Percentiles rank a stretch among this genome's conserved stretches.
Evolutionary conservation across 2,797 vertebrate genomes (phyloP).

Genomic region (Aeoliscus strigatus): DNA sequence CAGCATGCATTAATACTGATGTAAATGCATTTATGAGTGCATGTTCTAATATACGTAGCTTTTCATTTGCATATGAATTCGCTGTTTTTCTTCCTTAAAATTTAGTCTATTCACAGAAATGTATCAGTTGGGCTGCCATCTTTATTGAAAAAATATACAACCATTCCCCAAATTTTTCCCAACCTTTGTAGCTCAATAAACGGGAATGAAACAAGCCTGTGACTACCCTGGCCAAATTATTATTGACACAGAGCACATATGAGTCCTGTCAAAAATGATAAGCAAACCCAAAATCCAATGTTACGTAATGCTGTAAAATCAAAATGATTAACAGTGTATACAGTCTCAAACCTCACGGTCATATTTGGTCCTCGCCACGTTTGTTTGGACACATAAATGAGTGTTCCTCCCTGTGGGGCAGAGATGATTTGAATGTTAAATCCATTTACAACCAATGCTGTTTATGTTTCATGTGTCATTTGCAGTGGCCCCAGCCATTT

Average conservation of each 20-base stretch:
- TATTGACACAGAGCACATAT: slow-evolving; percentile 23
- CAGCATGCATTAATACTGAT: slow-evolving; percentile 8
- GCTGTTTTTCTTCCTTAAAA: no score
- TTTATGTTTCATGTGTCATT: slow-evolving; percentile 34
- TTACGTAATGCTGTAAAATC: slow-evolving; percentile 20
- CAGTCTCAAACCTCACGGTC: background rate
- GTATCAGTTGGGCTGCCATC: no score
- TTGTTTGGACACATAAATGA: slow-evolving; percentile 16
- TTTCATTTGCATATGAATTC: slow-evolving; percentile 29
- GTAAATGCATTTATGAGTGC: slow-evolving; percentile 13
- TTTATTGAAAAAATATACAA: no score
- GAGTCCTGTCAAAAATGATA: slow-evolving; percentile 21
- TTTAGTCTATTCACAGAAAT: no score
- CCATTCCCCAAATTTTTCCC: no score
- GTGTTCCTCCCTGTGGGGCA: slow-evolving; percentile 2
- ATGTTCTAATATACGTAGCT: slow-evolving; percentile 8
- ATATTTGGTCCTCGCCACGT: slow-evolving; percentile 1
- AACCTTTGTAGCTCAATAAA: no score
- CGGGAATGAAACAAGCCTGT: slow-evolving; percentile 8
- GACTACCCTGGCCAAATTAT: slow-evolving; percentile 22
- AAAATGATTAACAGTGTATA: slow-evolving; percentile 23
- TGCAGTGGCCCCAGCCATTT: slow-evolving; percentile 84
- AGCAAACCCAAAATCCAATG: slow-evolving; percentile 18
- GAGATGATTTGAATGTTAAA: slow-evolving; percentile 17
- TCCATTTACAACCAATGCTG: slow-evolving; percentile 11